A percentile compares a stretch with the other conserved stretches of the same genome.
These are phyloP conservation scores for Smittia sp. DNA, from an alignment of 2,888 invertebrate genomes.

Conservation along the genomic window DNA sequence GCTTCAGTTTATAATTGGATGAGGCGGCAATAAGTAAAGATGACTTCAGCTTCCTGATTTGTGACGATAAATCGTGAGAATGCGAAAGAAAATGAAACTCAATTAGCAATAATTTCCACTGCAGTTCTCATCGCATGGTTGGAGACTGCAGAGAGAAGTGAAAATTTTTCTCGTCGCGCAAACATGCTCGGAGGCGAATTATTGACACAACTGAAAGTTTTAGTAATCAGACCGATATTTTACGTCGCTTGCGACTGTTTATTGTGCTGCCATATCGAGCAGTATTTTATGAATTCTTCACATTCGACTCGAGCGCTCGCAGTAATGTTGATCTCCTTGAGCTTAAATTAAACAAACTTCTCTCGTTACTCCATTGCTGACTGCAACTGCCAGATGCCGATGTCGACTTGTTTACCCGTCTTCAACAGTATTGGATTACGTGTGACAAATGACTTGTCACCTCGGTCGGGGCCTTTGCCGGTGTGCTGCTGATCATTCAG, in stretches of 20 bases:
- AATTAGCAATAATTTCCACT: background rate
- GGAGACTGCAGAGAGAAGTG: background rate
- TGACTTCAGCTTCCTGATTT: background rate
- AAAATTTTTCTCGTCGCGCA: background rate
- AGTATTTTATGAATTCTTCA: constrained; percentile 13
- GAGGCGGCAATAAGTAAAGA: background rate
- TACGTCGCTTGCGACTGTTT: background rate
- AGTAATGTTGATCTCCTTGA: constrained; percentile 21
- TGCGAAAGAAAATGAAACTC: background rate
- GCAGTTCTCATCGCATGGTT: background rate
- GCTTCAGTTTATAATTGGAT: too few species aligned
- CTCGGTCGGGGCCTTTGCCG: too few species aligned
- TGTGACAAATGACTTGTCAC: background rate
- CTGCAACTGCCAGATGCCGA: background rate
- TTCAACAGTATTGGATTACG: background rate
- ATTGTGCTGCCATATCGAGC: background rate
- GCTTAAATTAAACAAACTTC: constrained; percentile 4
- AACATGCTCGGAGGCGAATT: background rate
- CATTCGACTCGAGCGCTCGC: background rate
- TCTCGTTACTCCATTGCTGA: background rate
- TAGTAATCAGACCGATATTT: background rate
- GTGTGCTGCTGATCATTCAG: too few species aligned
- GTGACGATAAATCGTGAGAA: constrained; percentile 11
- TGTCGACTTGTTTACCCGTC: background rate
- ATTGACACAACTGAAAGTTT: constrained; percentile 12